Evolutionary conservation across 2,113 vertebrate species (phyloP), one percentile per base, ranked within the genome.

Genomic region (Desmodus rotundus): DNA sequence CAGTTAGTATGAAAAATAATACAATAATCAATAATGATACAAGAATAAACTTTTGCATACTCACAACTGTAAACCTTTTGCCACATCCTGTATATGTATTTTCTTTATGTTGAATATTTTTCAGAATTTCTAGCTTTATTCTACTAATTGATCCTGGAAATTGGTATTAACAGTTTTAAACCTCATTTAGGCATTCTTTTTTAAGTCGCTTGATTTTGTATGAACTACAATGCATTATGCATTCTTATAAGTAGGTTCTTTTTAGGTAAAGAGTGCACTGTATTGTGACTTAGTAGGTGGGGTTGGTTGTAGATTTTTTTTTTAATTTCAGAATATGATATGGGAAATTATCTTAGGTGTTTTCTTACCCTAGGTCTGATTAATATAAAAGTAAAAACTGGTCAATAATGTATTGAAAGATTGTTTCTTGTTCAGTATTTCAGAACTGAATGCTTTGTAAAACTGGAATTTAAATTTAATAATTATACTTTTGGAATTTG

Each of bases 361-460:
- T 74, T 77, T 77, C 38, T 70, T 76, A 47, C 33, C 9, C 4
- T 36, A 67, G 31, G 10, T 89, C 87, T 85, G 50, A 58, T 70
- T 86, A 36, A 67, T 88, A 56, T 54, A 80, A 96, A 91, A 89
- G 56, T 96, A 91, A 80, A 16, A 86, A 0, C 61, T 74, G 36
- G 20, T 83, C 8, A 33, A 10, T 87, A 45, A 63, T 67, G 9
- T 95, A 93, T 54, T 93, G 72, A 91, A 84, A 92, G 31, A 86
- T 68, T 73, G 17, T 94, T 92, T 94, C n/a, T 94, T 16, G n/a
- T 36, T 11, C 19, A 54, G n/a, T 86, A 22, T 91, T 76, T 36
- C 83, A 74, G 31, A 61, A 20, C 74, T 96, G 70, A 80, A 65
- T 95, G 77, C n/a, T 88, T 91, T 65, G 1, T 73, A 95, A 89